Conservation (phyloP, 2,888 invertebrate species). For the Callimorpha dominula region DNA sequence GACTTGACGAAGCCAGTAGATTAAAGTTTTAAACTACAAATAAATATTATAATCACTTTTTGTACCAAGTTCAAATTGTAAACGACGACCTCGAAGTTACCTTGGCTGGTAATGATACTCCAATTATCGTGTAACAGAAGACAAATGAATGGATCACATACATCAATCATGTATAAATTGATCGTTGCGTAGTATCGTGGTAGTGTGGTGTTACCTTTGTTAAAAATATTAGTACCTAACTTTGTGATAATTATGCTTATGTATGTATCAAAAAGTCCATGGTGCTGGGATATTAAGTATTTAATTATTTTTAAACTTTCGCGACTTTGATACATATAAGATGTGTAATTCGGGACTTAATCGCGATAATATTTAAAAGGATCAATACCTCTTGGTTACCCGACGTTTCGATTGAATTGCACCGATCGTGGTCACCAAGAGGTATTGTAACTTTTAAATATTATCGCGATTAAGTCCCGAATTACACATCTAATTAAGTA, state of each 20-base stretch:
- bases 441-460: too few species aligned
- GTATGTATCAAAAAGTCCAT: neutral
- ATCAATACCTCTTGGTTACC: too few species aligned
- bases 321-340: too few species aligned
- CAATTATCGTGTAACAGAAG: conserved; percentile 76
- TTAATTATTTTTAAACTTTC: too few species aligned
- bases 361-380: too few species aligned
- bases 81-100: conserved; percentile 46
- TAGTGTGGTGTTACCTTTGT: conserved; percentile 20
- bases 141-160: conserved; percentile 71
- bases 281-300: neutral
- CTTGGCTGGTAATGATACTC: conserved; percentile 66
- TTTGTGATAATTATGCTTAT: conserved; percentile 8
- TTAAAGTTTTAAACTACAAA: conserved; percentile 9
- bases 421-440: too few species aligned
- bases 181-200: conserved; percentile 32
- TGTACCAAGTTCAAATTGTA: conserved; percentile 49
- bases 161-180: conserved; percentile 69
- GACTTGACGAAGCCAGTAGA: conserved; percentile 2
- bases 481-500: neutral
- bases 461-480: too few species aligned
- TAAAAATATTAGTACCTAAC: neutral
- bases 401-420: too few species aligned
- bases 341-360: too few species aligned
- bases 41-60: conserved; percentile 29